Percentiles rank a stretch among this genome's conserved stretches.
Evolutionary conservation across 1,140 invertebrate species (phyloP).

Genomic region (Atta colombica): DNA sequence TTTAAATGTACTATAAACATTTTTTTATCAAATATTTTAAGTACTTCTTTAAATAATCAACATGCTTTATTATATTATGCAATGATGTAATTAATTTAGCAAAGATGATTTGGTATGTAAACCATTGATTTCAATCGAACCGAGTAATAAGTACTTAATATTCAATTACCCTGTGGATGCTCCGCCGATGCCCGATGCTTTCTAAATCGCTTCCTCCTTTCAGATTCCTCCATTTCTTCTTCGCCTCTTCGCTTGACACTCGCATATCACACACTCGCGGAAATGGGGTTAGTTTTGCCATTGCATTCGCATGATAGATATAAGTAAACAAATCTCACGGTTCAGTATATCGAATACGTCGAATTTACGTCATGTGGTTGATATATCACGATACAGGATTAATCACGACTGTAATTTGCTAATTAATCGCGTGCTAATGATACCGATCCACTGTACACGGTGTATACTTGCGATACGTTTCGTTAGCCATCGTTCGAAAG

Average conservation of each 20-base stretch:
- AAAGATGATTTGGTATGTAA: too few relatives aligned
- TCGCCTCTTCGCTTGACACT: background rate
- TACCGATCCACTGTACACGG: background rate
- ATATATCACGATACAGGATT: background rate
- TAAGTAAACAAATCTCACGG: background rate
- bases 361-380: background rate
- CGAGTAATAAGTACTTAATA: background rate
- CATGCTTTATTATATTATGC: background rate
- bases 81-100: background rate
- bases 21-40: slow-evolving; percentile 2
- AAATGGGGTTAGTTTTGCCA: background rate
- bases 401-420: background rate
- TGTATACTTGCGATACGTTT: background rate
- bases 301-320: background rate
- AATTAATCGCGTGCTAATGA: slow-evolving; percentile 17
- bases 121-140: too few relatives aligned
- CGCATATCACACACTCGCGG: background rate
- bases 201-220: background rate
- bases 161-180: background rate
- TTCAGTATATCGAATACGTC: background rate
- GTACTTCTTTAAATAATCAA: background rate
- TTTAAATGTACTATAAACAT: background rate
- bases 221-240: background rate
- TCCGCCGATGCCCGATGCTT: background rate
- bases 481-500: background rate